Evolutionary conservation across 2,797 vertebrate genomes (phyloP).

Genomic region (Picus viridis): DNA sequence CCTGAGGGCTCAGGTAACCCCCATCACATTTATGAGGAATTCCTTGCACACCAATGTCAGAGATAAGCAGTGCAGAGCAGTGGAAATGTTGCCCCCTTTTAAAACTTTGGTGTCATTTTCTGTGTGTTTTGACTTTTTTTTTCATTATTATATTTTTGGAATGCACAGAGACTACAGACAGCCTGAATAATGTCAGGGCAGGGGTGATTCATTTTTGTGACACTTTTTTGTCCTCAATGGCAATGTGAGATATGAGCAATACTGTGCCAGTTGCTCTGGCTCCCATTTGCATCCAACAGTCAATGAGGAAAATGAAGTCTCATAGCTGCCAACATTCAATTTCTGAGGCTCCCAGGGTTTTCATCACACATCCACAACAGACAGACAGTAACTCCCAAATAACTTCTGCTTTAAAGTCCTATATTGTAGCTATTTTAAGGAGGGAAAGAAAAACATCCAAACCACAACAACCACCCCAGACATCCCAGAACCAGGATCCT

Average conservation of each 20-base stretch:
- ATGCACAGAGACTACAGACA: neutral
- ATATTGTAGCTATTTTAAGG: neutral
- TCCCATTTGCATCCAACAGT: neutral
- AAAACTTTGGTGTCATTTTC: neutral
- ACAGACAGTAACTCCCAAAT: neutral
- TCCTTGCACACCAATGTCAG: neutral
- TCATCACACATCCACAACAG: neutral
- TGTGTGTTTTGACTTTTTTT: neutral
- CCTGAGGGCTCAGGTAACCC: neutral
- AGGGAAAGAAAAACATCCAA: neutral
- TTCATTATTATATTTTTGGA: neutral
- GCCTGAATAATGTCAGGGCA: constrained; percentile 8
- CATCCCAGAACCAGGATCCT: neutral
- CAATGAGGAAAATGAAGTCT: constrained; percentile 38
- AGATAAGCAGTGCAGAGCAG: neutral
- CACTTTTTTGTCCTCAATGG: neutral
- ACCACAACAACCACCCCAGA: neutral
- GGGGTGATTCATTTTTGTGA: constrained; percentile 42
- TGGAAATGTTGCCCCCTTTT: neutral
- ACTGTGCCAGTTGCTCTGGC: neutral
- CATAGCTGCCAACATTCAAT: constrained; percentile 1
- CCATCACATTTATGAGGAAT: neutral
- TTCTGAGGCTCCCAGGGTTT: constrained; percentile 15
- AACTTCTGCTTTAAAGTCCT: constrained; percentile 15
- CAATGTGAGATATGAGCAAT: constrained; percentile 6